Evolutionary conservation across 2,888 invertebrate species (phyloP), one percentile per base, ranked within the genome.

Genomic region (Nemapogon koenigi): DNA sequence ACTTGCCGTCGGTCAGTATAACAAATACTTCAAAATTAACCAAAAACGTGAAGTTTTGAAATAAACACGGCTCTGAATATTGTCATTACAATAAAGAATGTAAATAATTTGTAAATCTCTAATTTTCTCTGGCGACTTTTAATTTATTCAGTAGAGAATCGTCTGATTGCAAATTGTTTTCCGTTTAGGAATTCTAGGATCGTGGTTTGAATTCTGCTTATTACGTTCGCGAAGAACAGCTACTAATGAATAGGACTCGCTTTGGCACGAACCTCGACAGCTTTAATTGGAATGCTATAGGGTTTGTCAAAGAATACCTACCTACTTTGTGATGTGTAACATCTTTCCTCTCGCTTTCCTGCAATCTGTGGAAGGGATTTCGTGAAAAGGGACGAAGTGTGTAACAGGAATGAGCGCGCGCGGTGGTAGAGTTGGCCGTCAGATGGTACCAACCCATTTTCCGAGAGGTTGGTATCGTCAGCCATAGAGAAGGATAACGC

Each of bases 121-220:
- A 63, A 62, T 63, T 62, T 54, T 51, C 55, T 52, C 53, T 47
- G 56, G 51, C 52, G 60, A 62, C 59, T 63, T 65, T 59, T 62
- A 65, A 65, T 63, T 65, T 64, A 64, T 64, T 62, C 62, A 49
- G 47, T 45, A 53, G 53, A 57, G 57, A 55, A 52, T 59, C 53
- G 52, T 48, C 59, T 64, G 64, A 63, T 64, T 64, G 58, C 59
- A 61, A 62, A 65, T 64, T 64, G 63, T 62, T 62, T 59, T 50
- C 53, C 53, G 50, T 60, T 61, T 62, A 49, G 55, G 57, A 58
- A 62, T 63, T 61, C 59, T 49, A 47, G 48, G 44, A 46, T 52
- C 55, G 58, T 54, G 49, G 54, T 46, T 45, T 50, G 50, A 57
- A 55, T 57, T 53, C 46, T 37, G 52, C 51, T 52, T 49, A 46